A percentile compares a stretch with the other conserved stretches of the same genome.
Evolutionary conservation across 2,888 invertebrate species (phyloP).

Genomic region (Resseliella maxima): DNA sequence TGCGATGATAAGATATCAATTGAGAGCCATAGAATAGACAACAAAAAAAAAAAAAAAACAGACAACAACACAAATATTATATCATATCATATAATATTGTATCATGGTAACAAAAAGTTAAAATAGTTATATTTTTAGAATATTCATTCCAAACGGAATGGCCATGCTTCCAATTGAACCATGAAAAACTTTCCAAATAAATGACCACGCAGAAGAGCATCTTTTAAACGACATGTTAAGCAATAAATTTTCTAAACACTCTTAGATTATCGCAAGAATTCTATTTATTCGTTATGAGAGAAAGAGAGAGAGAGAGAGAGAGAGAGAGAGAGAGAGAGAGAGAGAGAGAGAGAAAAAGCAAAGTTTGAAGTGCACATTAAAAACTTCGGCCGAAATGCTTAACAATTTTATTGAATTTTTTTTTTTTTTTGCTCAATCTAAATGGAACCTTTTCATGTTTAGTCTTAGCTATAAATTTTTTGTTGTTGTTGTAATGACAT

Average conservation of each 20-base stretch:
- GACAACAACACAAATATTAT: neutral
- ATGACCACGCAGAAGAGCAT: neutral
- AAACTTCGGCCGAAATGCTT: neutral
- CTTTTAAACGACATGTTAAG: neutral
- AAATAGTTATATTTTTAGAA: neutral
- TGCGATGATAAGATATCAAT: neutral
- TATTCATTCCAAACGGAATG: neutral
- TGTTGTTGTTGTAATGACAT: constrained; percentile 3
- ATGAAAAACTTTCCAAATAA: neutral
- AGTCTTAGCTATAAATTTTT: neutral
- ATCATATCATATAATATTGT: too few relatives aligned
- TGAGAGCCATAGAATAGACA: neutral
- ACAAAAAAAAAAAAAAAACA: neutral
- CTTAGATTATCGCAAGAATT: neutral
- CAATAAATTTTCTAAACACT: constrained; percentile 5
- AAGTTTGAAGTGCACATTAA: neutral
- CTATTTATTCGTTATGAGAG: neutral
- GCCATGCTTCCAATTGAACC: neutral
- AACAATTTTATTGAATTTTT: neutral
- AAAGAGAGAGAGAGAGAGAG: neutral
- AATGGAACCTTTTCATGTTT: neutral
- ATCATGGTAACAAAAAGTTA: neutral
- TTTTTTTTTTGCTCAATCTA: neutral
- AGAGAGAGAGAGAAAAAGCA: neutral
- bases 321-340: neutral